Conservation (phyloP, 2,113 vertebrate species). For the Hypocryptadius cinnamomeus region DNA sequence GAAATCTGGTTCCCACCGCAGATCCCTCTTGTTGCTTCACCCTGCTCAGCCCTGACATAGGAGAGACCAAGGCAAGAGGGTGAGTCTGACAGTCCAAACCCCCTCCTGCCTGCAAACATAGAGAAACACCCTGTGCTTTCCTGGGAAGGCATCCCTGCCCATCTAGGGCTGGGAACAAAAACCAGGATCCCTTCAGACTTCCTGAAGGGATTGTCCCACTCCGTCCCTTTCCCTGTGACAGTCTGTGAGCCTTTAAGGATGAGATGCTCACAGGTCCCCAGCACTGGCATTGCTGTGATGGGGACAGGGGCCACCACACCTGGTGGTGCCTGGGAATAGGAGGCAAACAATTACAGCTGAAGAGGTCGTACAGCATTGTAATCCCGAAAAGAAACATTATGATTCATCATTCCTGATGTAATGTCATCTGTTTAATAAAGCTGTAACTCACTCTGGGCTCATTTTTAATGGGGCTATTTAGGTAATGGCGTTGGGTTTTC, state of each 20-base stretch:
- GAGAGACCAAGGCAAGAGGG: background rate
- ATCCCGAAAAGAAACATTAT: conserved; percentile 63
- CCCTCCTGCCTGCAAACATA: background rate
- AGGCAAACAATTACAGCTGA: conserved; percentile 58
- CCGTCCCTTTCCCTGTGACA: background rate
- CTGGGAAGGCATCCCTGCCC: background rate
- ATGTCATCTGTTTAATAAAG: conserved; percentile 70
- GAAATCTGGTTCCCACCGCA: background rate
- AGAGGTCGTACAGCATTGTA: conserved; percentile 52
- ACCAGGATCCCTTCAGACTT: rapidly evolving
- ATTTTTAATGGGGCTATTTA: conserved; percentile 68
- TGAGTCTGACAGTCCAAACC: background rate
- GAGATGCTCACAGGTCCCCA: background rate
- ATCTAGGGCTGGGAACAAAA: background rate
- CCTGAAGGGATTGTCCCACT: background rate
- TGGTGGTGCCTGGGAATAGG: conserved; percentile 24
- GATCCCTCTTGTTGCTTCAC: background rate
- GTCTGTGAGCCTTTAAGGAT: background rate
- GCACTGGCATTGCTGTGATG: background rate
- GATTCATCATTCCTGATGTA: conserved; percentile 68
- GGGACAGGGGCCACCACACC: conserved; percentile 42
- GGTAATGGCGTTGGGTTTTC: conserved; percentile 26
- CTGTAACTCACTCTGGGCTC: conserved; percentile 52
- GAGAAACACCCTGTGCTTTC: background rate
- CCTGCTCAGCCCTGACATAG: background rate